Evolutionary conservation across 64 coral and sea anemone genomes (phyloP).

Genomic region (Platygyra sinensis): DNA sequence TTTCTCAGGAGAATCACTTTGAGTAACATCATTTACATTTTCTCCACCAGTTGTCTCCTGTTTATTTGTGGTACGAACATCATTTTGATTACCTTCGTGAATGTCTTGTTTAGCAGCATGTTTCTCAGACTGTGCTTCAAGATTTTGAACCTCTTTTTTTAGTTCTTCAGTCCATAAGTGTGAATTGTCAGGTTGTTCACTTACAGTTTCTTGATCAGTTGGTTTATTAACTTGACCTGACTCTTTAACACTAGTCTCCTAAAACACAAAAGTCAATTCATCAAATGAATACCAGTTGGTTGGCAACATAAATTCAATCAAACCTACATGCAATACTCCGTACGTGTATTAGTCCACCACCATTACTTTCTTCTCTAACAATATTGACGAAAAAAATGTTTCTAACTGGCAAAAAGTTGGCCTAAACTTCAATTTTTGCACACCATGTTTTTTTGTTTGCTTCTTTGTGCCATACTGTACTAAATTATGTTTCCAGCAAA

Average conservation of each 20-base stretch:
- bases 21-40: not conserved
- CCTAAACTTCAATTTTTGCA: no score
- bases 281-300: no score
- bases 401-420: no score
- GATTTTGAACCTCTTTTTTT: slow-evolving; percentile 10
- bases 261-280: not conserved
- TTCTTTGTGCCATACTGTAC: no score
- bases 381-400: no score
- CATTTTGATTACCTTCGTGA: not conserved
- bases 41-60: not conserved
- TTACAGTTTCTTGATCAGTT: not conserved
- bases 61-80: not conserved
- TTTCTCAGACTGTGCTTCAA: slow-evolving; percentile 4
- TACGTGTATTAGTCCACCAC: no score
- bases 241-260: slow-evolving; percentile 1
- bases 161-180: slow-evolving; percentile 6
- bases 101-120: slow-evolving; percentile 1
- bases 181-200: not conserved
- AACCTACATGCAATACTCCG: no score
- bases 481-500: no score
- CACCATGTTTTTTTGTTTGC: no score
- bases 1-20: not conserved
- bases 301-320: no score
- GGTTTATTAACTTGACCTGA: not conserved
- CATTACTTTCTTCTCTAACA: no score